Base-by-base conservation (phyloP, 2,797 vertebrate species). In the Cryptoblepharus egeriae region DNA sequence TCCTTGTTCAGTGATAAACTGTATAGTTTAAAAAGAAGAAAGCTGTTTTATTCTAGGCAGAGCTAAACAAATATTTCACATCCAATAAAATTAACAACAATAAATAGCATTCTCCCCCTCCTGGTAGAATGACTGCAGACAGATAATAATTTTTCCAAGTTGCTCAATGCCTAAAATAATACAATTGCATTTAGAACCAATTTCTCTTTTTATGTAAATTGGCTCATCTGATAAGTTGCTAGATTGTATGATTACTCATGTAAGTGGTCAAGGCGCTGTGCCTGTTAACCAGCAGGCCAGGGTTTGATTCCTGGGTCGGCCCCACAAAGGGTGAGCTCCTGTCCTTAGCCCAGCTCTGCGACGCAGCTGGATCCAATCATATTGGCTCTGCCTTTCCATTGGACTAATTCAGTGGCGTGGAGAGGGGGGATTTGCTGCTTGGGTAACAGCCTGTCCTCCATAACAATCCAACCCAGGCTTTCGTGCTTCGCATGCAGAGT, bases 41-140 rank as follows among this genome's bases (percentile, higher is more conserved):
- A 63, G 30, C 35, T 75, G 61, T 73, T 81, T 81, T 77, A 58
- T 67, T 60, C n/a, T 35, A 69, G 28, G 80, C 57, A 52, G 15
- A 64, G 32, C 64, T 68, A 75, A 86, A 69, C 80, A 67, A 85
- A 81, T 73, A 65, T 37, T 77, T 81, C 68, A 81, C 58, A 77
- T 60, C 68, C 75, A 78, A 78, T 78, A 74, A 82, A 74, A 78
- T 86, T 75, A 78, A 57, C 52, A 61, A 45, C 52, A 67, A 79
- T 69, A 84, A 79, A 79, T 74, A 78, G 28, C 2, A 3, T 61
- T 11, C 8, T 2, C 5, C 7, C 26, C 32, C 37, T 77, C 12
- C 24, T 78, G 32, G 75, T 74, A 72, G 32, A 74, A 86, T 57
- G 55, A n/a, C 37, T 45, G 13, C 26, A n/a, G 42, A 63, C 39